These are phyloP conservation scores for Chiroxiphia lanceolata DNA, from an alignment of 2,797 vertebrate species.

Conservation along the genomic window DNA sequence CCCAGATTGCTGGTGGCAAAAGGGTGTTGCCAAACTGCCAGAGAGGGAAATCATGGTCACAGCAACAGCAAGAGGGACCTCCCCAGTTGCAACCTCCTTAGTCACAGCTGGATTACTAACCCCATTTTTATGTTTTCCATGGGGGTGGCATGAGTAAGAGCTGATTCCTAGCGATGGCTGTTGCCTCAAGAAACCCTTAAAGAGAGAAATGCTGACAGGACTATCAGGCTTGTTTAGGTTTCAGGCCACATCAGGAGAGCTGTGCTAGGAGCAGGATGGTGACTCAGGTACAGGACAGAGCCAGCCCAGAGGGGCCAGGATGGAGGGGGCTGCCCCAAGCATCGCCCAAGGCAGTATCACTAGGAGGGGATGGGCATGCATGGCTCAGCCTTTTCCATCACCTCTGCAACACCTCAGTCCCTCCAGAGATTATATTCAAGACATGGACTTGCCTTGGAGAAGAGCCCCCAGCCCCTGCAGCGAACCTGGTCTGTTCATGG, in stretches of 20 bases:
- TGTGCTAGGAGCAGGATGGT: background rate
- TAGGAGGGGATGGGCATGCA: background rate
- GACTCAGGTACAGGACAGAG: background rate
- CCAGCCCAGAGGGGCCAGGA: background rate
- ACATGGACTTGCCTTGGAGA: background rate
- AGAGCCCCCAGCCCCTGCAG: background rate
- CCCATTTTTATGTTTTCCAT: constrained; percentile 15
- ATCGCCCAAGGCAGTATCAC: background rate
- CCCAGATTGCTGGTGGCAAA: background rate
- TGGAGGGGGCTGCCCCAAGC: background rate
- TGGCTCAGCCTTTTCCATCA: background rate
- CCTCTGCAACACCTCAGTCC: background rate
- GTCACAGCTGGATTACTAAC: constrained; percentile 39
- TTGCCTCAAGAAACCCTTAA: constrained; percentile 9
- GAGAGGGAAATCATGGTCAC: background rate
- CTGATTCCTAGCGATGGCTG: background rate
- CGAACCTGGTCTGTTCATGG: background rate
- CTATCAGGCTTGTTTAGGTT: background rate
- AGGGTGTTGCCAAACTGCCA: background rate
- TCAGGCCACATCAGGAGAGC: background rate
- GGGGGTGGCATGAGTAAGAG: constrained; percentile 42
- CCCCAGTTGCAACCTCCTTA: constrained; percentile 20
- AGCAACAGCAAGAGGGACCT: background rate
- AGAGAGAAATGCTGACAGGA: background rate
- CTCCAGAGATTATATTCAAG: background rate